Evolutionary conservation across 2,888 invertebrate species (phyloP).

Genomic region (Geotrupes spiniger): DNA sequence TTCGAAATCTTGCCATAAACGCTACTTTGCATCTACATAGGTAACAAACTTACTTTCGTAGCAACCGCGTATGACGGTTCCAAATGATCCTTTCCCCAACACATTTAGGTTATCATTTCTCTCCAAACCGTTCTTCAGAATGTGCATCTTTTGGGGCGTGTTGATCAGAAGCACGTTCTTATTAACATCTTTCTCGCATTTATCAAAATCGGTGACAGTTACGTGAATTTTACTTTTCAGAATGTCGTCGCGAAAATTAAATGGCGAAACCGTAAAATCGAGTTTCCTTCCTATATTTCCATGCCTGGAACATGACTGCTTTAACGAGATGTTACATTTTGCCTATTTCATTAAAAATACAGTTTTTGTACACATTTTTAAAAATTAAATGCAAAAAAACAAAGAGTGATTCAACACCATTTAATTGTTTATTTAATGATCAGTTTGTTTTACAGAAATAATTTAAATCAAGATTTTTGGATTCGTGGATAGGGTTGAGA

Average conservation of each 20-base stretch:
- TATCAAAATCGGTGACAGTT: constrained; percentile 10
- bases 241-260: background rate
- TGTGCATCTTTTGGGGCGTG: constrained; percentile 37
- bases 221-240: constrained; percentile 18
- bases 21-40: background rate
- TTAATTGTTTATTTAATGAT: too few species aligned
- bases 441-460: too few species aligned
- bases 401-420: too few species aligned
- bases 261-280: constrained; percentile 21
- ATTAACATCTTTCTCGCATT: background rate
- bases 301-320: background rate
- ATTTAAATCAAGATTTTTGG: too few species aligned
- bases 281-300: constrained; percentile 14
- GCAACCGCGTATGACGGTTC: constrained; percentile 43
- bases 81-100: constrained; percentile 44
- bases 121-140: constrained; percentile 36
- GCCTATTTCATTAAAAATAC: too few species aligned
- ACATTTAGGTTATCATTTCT: constrained; percentile 31
- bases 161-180: constrained; percentile 25
- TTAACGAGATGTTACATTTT: too few species aligned
- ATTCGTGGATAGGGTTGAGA: too few species aligned
- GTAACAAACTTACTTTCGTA: constrained; percentile 36
- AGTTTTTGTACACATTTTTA: too few species aligned
- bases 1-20: too few species aligned
- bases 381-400: too few species aligned